Conservation (phyloP, 2,888 invertebrate genomes). For the Drosophila fungiperda region DNA sequence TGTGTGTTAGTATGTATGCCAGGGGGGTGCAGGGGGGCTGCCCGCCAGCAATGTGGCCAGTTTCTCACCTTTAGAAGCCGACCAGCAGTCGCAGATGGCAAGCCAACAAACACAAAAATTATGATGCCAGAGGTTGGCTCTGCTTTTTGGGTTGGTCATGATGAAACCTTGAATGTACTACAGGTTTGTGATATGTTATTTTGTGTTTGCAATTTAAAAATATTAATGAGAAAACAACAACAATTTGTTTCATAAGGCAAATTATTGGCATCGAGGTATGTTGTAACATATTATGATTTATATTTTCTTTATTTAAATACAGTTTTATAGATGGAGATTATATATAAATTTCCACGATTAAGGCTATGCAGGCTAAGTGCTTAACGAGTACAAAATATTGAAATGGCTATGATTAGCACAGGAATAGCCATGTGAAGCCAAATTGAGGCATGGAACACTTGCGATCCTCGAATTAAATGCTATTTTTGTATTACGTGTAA, state of each 20-base stretch:
- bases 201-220: neutral
- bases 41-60: conserved; percentile 75
- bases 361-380: neutral
- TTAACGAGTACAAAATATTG: neutral
- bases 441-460: neutral
- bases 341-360: neutral
- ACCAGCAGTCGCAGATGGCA: conserved; percentile 64
- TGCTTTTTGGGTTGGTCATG: conserved; percentile 21
- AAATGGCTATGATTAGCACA: neutral
- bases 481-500: neutral
- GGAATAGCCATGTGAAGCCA: neutral
- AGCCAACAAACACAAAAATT: conserved; percentile 27
- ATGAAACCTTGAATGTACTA: conserved; percentile 44
- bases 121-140: conserved; percentile 45
- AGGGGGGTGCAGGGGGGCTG: conserved; percentile 62
- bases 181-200: conserved; percentile 1
- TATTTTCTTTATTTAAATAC: neutral
- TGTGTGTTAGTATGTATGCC: conserved; percentile 40
- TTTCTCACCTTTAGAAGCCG: conserved; percentile 80
- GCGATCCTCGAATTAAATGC: neutral
- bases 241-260: neutral
- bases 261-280: neutral
- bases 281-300: neutral
- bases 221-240: neutral
- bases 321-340: neutral